A percentile compares a stretch with the other conserved stretches of the same genome.
Conservation (phyloP, 2,888 invertebrate genomes). For the Stenurella melanura region DNA sequence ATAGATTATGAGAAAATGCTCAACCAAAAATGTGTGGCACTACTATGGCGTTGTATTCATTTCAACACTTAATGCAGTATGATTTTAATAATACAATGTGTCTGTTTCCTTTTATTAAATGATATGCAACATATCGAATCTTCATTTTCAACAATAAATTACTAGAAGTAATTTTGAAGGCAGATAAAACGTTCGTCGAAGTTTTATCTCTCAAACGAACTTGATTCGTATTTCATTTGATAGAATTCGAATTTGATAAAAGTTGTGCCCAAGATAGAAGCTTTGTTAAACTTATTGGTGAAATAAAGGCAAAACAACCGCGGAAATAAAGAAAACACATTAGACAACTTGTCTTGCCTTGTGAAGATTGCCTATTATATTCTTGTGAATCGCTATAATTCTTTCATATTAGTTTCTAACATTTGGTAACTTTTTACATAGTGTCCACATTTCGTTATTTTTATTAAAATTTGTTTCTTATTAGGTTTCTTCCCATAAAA, state of each 20-base stretch:
- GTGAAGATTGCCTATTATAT: conserved; percentile 1
- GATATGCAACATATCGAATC: background rate
- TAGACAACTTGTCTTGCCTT: background rate
- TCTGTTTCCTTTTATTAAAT: too few relatives aligned
- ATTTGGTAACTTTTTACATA: background rate
- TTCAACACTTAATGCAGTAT: too few relatives aligned
- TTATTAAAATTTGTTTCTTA: background rate
- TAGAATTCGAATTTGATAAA: conserved; percentile 7
- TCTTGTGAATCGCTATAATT: background rate
- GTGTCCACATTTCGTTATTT: background rate
- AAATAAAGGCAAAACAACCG: conserved; percentile 5
- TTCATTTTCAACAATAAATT: background rate
- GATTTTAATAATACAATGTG: too few relatives aligned
- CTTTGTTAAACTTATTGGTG: background rate
- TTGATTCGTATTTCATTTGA: background rate
- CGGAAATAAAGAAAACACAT: background rate
- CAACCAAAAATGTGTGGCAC: too few relatives aligned
- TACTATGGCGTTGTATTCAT: too few relatives aligned
- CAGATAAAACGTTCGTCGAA: background rate
- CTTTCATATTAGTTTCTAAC: background rate
- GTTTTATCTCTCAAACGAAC: background rate
- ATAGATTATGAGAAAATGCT: too few relatives aligned
- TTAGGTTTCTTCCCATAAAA: too few relatives aligned
- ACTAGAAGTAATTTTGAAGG: background rate
- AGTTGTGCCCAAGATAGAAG: conserved; percentile 3